A percentile compares a stretch with the other conserved stretches of the same genome.
Evolutionary conservation across 53 echinoderm and acorn worm genomes (phyloP).

Genomic region (Stichopus horrens): DNA sequence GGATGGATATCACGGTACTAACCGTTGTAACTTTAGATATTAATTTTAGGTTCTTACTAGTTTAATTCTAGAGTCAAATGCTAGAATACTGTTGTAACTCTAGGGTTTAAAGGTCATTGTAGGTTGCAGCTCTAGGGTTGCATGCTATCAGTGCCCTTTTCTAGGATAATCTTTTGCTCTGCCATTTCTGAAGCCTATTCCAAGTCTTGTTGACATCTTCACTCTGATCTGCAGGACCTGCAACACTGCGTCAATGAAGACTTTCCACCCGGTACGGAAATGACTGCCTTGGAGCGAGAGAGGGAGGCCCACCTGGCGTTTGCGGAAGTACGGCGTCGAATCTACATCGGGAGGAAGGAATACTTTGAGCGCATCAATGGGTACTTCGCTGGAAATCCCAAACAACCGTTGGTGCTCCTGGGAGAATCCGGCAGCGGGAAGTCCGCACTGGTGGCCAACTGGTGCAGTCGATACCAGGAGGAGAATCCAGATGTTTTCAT

Average conservation of each 20-base stretch:
- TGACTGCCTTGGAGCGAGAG: constrained; percentile 71
- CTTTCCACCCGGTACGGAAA: constrained; percentile 84
- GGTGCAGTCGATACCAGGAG: constrained; percentile 75
- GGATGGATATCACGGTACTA: too few species aligned
- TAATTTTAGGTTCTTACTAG: too few species aligned
- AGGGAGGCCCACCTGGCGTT: constrained; percentile 84
- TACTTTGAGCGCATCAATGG: constrained; percentile 74
- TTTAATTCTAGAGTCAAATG: too few species aligned
- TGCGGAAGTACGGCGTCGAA: constrained; percentile 77
- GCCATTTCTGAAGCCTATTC: too few species aligned
- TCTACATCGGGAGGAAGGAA: constrained; percentile 79
- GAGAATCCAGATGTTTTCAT: constrained; percentile 68
- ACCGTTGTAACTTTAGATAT: too few species aligned
- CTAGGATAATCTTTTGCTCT: too few species aligned
- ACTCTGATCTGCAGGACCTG: constrained; percentile 61
- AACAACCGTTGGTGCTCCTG: constrained; percentile 71
- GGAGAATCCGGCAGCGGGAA: constrained; percentile 91
- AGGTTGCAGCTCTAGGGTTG: too few species aligned
- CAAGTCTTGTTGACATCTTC: too few species aligned
- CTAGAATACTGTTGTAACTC: too few species aligned
- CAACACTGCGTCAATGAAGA: constrained; percentile 70
- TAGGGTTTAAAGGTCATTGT: too few species aligned
- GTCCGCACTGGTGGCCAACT: constrained; percentile 88
- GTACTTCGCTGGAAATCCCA: constrained; percentile 34
- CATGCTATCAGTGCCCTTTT: too few species aligned